A percentile compares a stretch with the other conserved stretches of the same genome.
Evolutionary conservation across 2,113 vertebrate genomes (phyloP).

Genomic region (Hylia prasina): DNA sequence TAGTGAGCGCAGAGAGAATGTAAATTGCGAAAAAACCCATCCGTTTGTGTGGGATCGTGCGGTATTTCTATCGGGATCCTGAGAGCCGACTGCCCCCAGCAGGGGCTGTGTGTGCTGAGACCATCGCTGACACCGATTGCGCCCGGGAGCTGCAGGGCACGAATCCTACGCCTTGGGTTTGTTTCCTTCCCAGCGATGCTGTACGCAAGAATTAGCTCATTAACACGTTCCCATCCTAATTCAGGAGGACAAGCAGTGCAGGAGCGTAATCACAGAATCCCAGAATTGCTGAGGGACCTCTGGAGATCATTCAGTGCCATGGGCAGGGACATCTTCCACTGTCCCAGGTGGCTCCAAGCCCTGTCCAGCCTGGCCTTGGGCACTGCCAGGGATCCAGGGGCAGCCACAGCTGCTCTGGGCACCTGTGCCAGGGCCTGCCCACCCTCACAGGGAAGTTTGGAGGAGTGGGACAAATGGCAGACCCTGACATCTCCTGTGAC

Average conservation of each 20-base stretch:
- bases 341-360: accelerated
- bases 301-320: not conserved
- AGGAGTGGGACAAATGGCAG: not conserved
- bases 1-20: accelerated
- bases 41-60: accelerated
- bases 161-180: accelerated
- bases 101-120: not conserved
- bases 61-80: not conserved
- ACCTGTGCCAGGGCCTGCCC: not conserved
- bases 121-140: accelerated
- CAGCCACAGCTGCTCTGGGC: not conserved
- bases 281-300: accelerated
- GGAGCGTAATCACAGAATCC: not conserved
- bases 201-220: not conserved
- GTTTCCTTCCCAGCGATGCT: accelerated
- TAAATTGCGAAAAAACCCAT: not conserved
- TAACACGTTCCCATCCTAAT: not conserved
- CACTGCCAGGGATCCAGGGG: not conserved
- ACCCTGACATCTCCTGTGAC: accelerated
- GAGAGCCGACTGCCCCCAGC: not conserved
- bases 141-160: not conserved
- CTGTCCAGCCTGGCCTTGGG: not conserved
- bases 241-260: not conserved
- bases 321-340: not conserved
- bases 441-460: not conserved